These are phyloP conservation scores for Geodia barretti DNA, from an alignment of 37 sponge, comb jelly and placozoan species.

Conservation along the genomic window DNA sequence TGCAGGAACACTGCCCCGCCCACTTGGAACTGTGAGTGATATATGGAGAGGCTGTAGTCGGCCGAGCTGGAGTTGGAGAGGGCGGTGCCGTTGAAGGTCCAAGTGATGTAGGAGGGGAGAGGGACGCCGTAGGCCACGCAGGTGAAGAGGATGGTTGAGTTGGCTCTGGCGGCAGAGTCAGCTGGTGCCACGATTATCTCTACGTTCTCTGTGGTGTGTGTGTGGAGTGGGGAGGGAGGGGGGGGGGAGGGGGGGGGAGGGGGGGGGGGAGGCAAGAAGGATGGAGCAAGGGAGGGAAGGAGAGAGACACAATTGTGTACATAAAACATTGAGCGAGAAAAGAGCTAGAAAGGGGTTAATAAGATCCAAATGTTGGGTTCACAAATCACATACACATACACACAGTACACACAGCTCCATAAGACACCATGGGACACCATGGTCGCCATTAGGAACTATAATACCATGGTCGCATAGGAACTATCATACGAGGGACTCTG, in stretches of 20 bases:
- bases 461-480: no score
- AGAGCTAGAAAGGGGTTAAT: no score
- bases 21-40: neutral
- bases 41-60: slow-evolving; percentile 2
- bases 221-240: no score
- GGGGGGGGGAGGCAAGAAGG: neutral
- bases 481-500: no score
- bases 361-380: no score
- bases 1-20: neutral
- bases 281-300: neutral
- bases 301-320: neutral
- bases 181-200: neutral
- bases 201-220: neutral
- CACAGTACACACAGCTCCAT: no score
- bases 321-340: neutral
- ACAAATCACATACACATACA: no score
- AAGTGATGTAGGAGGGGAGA: slow-evolving; percentile 14
- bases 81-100: slow-evolving; percentile 3
- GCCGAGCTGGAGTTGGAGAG: neutral
- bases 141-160: neutral
- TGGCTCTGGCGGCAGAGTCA: neutral
- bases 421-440: no score
- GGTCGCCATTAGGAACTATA: no score
- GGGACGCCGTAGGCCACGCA: slow-evolving; percentile 31
- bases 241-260: no score